phyloP scores from a whole-genome alignment of 2,888 invertebrate genomes.

The Hipparchia sbordonii region DNA sequence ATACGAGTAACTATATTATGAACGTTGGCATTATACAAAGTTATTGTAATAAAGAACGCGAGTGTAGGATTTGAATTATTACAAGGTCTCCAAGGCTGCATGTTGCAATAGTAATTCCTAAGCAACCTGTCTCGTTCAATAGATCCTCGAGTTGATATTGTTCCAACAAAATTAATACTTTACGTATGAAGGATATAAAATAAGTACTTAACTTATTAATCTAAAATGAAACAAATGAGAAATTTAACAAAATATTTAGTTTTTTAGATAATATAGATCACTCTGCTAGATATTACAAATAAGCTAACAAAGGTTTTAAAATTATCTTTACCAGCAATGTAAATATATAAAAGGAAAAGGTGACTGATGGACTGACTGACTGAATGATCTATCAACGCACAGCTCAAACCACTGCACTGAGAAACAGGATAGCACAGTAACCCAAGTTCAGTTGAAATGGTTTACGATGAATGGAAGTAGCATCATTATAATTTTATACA shows the following conservation, averaged over 20 bases:
- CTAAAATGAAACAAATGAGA: too few species aligned
- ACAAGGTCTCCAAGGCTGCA: slow-evolving; percentile 65
- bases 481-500: not conserved
- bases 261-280: too few species aligned
- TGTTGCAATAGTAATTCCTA: slow-evolving; percentile 57
- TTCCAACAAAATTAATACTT: not conserved
- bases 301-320: too few species aligned
- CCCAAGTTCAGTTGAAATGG: too few species aligned
- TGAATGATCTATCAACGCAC: too few species aligned
- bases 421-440: not conserved
- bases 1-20: slow-evolving; percentile 3
- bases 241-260: too few species aligned
- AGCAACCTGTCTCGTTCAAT: slow-evolving; percentile 53
- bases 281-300: too few species aligned
- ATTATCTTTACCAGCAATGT: too few species aligned
- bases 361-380: too few species aligned
- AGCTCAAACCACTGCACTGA: too few species aligned
- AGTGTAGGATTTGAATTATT: slow-evolving; percentile 68
- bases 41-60: slow-evolving; percentile 43
- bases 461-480: not conserved
- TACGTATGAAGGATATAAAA: not conserved
- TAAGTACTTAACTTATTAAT: not conserved
- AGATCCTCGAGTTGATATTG: slow-evolving; percentile 36
- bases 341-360: too few species aligned
- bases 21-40: slow-evolving; percentile 20